Percentiles rank a stretch among this genome's conserved stretches.
phyloP scores from a whole-genome alignment of 1,140 invertebrate genomes.

The Glomeris maerens region DNA sequence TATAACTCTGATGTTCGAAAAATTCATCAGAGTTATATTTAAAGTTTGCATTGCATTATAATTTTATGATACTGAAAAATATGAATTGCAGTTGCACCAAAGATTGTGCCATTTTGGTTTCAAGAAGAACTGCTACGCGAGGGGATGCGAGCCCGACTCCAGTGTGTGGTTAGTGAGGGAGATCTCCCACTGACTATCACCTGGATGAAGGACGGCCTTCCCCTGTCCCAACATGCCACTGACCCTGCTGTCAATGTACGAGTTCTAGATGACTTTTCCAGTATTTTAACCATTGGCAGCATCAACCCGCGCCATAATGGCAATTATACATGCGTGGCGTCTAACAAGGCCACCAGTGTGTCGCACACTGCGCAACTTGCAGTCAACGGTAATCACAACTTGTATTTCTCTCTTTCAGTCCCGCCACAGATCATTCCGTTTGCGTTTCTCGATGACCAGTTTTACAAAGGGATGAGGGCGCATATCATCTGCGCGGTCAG shows the following conservation, averaged over 20 bases:
- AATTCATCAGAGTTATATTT: too few relatives aligned
- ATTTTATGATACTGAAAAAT: too few relatives aligned
- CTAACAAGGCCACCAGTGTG: constrained; percentile 54
- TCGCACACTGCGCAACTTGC: constrained; percentile 39
- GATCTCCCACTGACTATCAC: not conserved
- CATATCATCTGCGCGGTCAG: constrained; percentile 79
- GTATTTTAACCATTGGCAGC: constrained; percentile 60
- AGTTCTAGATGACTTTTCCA: constrained; percentile 43
- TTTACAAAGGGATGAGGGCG: constrained; percentile 33
- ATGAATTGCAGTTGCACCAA: constrained; percentile 13
- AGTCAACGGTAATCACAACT: constrained; percentile 27
- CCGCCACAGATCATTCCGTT: constrained; percentile 36
- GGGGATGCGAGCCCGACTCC: constrained; percentile 2
- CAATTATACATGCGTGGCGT: constrained; percentile 36
- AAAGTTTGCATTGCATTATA: too few relatives aligned
- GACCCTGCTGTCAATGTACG: constrained; percentile 21
- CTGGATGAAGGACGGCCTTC: not conserved
- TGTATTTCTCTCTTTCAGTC: constrained; percentile 40
- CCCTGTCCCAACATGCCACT: not conserved
- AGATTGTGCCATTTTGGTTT: constrained; percentile 22
- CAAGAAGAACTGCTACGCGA: constrained; percentile 30
- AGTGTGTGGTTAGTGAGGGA: constrained; percentile 1
- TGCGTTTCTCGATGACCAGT: constrained; percentile 35
- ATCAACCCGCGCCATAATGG: constrained; percentile 29
- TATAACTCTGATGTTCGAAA: too few relatives aligned